These are phyloP conservation scores for Drosophila lacertosa DNA, from an alignment of 1,140 invertebrate genomes.

Conservation along the genomic window DNA sequence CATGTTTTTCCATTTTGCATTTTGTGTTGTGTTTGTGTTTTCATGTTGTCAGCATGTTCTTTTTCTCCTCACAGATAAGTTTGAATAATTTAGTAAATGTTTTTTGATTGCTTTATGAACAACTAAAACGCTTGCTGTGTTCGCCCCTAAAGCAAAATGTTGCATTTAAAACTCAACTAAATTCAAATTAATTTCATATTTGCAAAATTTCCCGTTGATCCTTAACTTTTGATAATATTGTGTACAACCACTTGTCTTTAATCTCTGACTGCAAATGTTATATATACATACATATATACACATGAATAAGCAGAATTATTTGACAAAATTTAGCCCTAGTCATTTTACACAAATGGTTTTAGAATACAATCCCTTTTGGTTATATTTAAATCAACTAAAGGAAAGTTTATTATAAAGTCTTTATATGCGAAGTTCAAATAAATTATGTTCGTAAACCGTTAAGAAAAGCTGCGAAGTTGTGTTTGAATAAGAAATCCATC, in stretches of 20 bases:
- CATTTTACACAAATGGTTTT: too few species aligned
- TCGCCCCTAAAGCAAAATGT: slow-evolving; percentile 8
- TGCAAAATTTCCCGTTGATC: slow-evolving; percentile 5
- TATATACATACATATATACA: too few species aligned
- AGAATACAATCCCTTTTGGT: too few species aligned
- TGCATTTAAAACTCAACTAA: slow-evolving; percentile 12
- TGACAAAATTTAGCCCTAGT: too few species aligned
- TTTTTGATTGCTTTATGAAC: slow-evolving; percentile 42
- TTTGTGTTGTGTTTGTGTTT: slow-evolving; percentile 40
- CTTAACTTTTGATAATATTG: background rate
- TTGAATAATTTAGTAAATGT: slow-evolving; percentile 64
- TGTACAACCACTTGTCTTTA: background rate
- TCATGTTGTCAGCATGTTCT: slow-evolving; percentile 42
- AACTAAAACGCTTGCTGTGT: slow-evolving; percentile 9
- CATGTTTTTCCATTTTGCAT: slow-evolving; percentile 48
- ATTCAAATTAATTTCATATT: slow-evolving; percentile 15
- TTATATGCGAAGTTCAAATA: too few species aligned
- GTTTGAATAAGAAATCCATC: background rate
- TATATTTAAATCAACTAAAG: too few species aligned
- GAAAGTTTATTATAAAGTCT: too few species aligned
- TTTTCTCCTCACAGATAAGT: slow-evolving; percentile 27
- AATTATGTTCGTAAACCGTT: too few species aligned
- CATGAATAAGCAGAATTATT: too few species aligned
- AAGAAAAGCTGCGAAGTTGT: too few species aligned
- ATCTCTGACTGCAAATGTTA: slow-evolving; percentile 1